These are phyloP conservation scores for Columba livia DNA, from an alignment of 2,113 vertebrate species.

Conservation along the genomic window DNA sequence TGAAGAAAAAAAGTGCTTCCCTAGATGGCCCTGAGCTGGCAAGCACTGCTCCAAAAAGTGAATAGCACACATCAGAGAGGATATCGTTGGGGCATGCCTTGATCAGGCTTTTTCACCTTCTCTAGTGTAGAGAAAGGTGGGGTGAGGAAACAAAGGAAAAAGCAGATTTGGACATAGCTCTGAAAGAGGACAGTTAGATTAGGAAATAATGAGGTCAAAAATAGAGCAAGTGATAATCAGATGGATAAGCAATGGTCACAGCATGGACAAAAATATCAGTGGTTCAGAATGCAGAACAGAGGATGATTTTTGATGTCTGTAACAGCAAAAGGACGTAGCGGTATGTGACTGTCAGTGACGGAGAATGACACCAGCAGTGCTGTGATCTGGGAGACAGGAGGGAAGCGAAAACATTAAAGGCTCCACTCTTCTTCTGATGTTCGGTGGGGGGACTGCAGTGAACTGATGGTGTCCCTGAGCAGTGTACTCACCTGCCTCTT, in stretches of 20 bases:
- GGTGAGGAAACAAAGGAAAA: background rate
- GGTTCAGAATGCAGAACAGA: background rate
- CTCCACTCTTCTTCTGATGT: rapidly evolving
- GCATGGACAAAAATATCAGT: background rate
- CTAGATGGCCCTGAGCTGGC: background rate
- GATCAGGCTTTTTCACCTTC: background rate
- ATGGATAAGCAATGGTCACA: background rate
- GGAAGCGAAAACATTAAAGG: background rate
- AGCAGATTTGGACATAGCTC: background rate
- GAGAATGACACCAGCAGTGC: background rate
- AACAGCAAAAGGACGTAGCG: background rate
- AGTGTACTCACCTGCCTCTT: conserved; percentile 70
- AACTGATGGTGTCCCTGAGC: rapidly evolving
- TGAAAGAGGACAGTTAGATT: background rate
- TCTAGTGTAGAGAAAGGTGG: background rate
- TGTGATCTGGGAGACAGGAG: background rate
- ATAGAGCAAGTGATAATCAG: background rate
- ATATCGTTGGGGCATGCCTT: background rate
- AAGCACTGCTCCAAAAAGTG: background rate
- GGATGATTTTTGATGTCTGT: background rate
- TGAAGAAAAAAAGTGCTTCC: background rate
- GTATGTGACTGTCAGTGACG: background rate
- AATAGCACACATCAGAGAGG: background rate
- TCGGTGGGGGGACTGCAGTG: too few species aligned
- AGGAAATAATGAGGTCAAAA: conserved; percentile 31